Evolutionary conservation across 1,140 invertebrate species (phyloP).

Genomic region (Uloborus diversus): DNA sequence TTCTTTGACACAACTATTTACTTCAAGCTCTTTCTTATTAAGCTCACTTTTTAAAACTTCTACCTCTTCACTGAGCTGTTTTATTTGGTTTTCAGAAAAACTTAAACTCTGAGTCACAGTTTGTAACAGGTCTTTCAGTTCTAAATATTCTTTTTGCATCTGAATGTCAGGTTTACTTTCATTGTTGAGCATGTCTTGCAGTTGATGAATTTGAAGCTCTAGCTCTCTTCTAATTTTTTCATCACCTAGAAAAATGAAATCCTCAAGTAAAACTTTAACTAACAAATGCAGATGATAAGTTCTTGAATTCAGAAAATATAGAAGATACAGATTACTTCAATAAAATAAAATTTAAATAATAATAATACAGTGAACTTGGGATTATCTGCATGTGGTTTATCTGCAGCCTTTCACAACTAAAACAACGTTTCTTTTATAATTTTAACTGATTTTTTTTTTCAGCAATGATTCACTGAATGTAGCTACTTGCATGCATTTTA

Average conservation of each 20-base stretch:
- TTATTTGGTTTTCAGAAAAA: not conserved
- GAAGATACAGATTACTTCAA: no score
- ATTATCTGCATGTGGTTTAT: no score
- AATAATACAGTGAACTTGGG: not conserved
- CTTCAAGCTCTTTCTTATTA: no score
- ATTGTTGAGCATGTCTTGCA: constrained; percentile 54
- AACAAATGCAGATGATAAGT: constrained; percentile 24
- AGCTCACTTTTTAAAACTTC: no score
- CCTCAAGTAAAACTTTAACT: constrained; percentile 16
- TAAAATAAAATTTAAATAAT: not conserved
- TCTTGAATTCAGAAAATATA: no score
- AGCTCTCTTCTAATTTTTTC: constrained; percentile 51
- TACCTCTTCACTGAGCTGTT: not conserved
- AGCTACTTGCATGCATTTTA: no score
- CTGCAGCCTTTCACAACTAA: no score
- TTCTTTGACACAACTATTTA: not conserved
- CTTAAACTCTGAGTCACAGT: not conserved
- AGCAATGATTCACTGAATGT: no score
- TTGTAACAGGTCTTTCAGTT: constrained; percentile 58
- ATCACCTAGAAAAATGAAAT: constrained; percentile 15
- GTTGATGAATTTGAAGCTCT: constrained; percentile 17
- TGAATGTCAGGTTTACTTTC: constrained; percentile 38
- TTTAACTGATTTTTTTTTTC: no score
- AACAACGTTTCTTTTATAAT: no score
- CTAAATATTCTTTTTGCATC: constrained; percentile 58